Evolutionary conservation across 2,797 vertebrate species (phyloP), one percentile per base, ranked within the genome.

Genomic region (Sphenodon punctatus): DNA sequence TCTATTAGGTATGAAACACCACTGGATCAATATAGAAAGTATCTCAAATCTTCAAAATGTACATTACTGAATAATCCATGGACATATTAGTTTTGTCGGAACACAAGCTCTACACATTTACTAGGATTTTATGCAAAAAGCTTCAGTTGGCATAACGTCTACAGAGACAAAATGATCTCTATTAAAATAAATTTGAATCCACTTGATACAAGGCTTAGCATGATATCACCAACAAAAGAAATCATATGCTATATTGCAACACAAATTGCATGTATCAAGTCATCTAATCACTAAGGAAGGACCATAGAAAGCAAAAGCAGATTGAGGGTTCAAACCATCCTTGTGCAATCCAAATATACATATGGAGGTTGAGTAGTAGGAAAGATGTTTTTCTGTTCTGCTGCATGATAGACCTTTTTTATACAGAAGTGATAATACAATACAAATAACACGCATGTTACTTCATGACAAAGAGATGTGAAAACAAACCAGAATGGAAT

Each of bases 41-140:
- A 93, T 91, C 90, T 94, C 88, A 92, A 80, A 90, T 93, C 90
- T 94, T 95, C 89, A 95, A 92, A 93, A 90, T n/a, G 84, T 92
- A 84, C 89, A 92, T 93, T 94, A 94, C 87, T 93, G 86, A 94
- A 93, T 90, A 92, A 94, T 90, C 93, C 81, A 92, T 82, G 82
- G 89, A 89, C 85, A 93, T 80, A 92, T 87, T 81, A 92, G 67
- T 68, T 94, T 88, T 89, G 80, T 89, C 13, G 32, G 86, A 90
- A 93, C 60, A 91, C 25, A 83, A 87, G 38, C 20, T 85, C 69
- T 85, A 78, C 72, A 86, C 61, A 78, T 84, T 75, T 83, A 89
- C 59, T 36, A 90, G 81, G 38, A 90, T 73, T 85, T 90, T 85
- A 86, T 83, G 61, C 70, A 86, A 93, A 91, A 92, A 86, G 34